Percentiles rank a stretch among this genome's conserved stretches.
phyloP scores from a whole-genome alignment of 2,888 invertebrate species.

The Drosophila eohydei region DNA sequence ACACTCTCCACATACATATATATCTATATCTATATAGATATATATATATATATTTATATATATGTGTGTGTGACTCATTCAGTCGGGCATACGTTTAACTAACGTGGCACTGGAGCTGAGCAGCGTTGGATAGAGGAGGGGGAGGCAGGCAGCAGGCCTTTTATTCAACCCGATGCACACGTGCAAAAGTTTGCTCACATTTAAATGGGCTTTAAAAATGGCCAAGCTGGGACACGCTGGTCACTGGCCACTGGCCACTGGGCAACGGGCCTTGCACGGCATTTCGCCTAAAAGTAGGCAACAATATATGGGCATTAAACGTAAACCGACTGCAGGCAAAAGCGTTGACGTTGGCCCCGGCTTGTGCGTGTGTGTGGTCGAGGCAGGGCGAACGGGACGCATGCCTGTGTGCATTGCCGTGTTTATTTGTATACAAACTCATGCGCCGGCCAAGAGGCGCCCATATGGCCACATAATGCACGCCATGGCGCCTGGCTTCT shows the following conservation, averaged over 20 bases:
- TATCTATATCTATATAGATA: constrained; percentile 6
- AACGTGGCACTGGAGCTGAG: constrained; percentile 39
- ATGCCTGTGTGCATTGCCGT: constrained; percentile 64
- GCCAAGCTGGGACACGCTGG: constrained; percentile 21
- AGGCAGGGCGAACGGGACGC: neutral
- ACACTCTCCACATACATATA: neutral
- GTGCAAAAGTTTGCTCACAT: constrained; percentile 76
- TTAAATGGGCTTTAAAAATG: constrained; percentile 74
- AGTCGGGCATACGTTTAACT: constrained; percentile 69
- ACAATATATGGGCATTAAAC: constrained; percentile 80
- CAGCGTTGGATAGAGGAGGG: neutral
- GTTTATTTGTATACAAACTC: constrained; percentile 77
- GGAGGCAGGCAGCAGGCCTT: constrained; percentile 14
- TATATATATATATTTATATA: constrained; percentile 8
- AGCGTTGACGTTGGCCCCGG: constrained; percentile 27
- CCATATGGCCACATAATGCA: constrained; percentile 73
- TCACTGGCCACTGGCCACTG: constrained; percentile 41
- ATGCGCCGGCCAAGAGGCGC: constrained; percentile 48
- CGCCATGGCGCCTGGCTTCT: constrained; percentile 56
- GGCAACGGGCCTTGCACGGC: constrained; percentile 41
- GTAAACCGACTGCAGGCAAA: constrained; percentile 69
- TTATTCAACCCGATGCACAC: constrained; percentile 47
- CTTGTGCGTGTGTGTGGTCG: constrained; percentile 22
- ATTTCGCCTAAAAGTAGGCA: constrained; percentile 79
- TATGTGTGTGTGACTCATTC: constrained; percentile 22